Base-by-base conservation (phyloP, 2,888 invertebrate genomes). In the Anaspis maculata region DNA sequence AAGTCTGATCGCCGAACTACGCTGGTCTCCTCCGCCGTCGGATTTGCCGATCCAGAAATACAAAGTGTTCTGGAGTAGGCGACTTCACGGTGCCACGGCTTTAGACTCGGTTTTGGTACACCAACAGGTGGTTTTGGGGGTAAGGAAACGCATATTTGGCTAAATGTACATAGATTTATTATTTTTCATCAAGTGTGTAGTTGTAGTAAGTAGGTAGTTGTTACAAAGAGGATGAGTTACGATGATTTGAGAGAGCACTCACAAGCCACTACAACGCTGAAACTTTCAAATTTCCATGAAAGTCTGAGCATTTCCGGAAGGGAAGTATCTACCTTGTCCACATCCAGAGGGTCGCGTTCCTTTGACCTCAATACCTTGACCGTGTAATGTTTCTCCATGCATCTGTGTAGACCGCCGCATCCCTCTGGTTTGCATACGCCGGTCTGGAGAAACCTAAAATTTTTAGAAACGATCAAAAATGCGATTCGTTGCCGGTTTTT, bases 51-150 rank as follows among this genome's bases (percentile, higher is more conserved):
- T 85, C 27, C 72, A 73, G 37, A 71, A 71, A 46, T 85, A 84
- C 59, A 82, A 81, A 53, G 76, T 85, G 3, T 81, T 75, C 53
- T 84, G 84, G 82, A 83, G 83, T 41, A 67, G 77, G 28, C 69
- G 82, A 15, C 71, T 83, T 1, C 71, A 72, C 37, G 79, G 77
- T 0, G 64, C 74, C 4, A 68, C 69, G 7, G 71, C 71, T 25
- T 52, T 74, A 39, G 74, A 77, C 56, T 78, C 79, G 0, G 74
- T 79, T 16, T 63, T 79, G 12, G 76, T 78, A 5, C 71, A 74
- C 45, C 76, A 77, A 54, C 69, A 76, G 49, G 71, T 70, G 10
- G 71, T 79, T n/a, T 67, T 73, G 6, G 74, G 74, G 70, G 78
- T 78, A 61, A 57, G 13, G n/a, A n/a, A n/a, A n/a, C n/a, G n/a